Percentiles rank a stretch among this genome's conserved stretches.
Evolutionary conservation across 2,888 invertebrate genomes (phyloP).

Genomic region (Toxonevra muliebris): DNA sequence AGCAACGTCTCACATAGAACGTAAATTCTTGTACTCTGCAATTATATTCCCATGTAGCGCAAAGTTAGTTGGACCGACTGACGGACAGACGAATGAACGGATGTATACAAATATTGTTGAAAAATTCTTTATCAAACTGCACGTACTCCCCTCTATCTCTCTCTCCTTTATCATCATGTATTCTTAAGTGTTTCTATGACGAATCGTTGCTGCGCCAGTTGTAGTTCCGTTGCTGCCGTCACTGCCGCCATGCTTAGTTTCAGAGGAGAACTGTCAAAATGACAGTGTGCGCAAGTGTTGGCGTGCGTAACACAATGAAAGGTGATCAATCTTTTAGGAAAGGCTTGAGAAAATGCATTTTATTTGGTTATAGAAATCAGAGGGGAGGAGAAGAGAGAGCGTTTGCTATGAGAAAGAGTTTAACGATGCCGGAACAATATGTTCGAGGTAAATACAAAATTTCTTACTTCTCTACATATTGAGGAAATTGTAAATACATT

Average conservation of each 20-base stretch:
- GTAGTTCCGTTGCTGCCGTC: background rate
- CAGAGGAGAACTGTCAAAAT: background rate
- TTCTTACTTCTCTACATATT: background rate
- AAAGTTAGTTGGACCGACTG: background rate
- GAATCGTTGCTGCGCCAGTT: background rate
- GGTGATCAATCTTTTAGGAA: slow-evolving; percentile 11
- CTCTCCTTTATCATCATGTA: background rate
- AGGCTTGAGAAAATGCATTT: slow-evolving; percentile 1
- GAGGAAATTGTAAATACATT: background rate
- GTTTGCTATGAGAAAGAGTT: too few relatives aligned
- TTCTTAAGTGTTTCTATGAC: background rate
- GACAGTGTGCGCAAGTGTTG: background rate
- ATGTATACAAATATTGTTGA: background rate
- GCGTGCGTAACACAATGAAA: slow-evolving; percentile 8
- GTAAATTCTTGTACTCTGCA: background rate
- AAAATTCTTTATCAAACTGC: too few relatives aligned
- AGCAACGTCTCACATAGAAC: background rate
- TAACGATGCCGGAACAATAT: background rate
- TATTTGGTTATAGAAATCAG: background rate
- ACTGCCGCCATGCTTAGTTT: background rate
- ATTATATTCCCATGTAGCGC: slow-evolving; percentile 11
- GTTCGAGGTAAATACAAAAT: background rate
- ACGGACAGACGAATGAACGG: background rate
- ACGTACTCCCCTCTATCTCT: background rate
- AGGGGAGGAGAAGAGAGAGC: too few relatives aligned